A percentile compares a stretch with the other conserved stretches of the same genome.
Evolutionary conservation across 2,797 vertebrate genomes (phyloP).

Genomic region (Sparus aurata): DNA sequence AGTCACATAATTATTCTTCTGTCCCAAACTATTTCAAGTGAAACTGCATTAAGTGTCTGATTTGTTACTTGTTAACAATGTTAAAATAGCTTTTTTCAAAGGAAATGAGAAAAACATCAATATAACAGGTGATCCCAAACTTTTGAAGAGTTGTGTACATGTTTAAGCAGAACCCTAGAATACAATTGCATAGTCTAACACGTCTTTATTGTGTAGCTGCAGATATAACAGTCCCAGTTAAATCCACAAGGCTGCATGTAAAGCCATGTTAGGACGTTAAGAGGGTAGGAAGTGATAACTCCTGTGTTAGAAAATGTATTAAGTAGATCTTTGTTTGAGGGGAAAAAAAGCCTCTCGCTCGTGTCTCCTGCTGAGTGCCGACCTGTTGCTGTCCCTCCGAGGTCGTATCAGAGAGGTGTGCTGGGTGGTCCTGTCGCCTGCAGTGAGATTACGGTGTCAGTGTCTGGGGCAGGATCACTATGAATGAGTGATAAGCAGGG

Average conservation of each 20-base stretch:
- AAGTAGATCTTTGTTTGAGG: not conserved
- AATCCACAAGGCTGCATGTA: not conserved
- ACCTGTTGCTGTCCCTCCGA: conserved; percentile 39
- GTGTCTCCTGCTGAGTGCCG: conserved; percentile 27
- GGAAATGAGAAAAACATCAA: not conserved
- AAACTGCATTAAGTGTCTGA: no score
- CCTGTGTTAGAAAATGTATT: not conserved
- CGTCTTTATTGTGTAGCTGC: conserved; percentile 7
- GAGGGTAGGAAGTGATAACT: not conserved
- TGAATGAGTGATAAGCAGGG: conserved; percentile 40
- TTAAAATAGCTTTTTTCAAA: no score
- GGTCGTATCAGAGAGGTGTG: conserved; percentile 43
- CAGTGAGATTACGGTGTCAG: conserved; percentile 41
- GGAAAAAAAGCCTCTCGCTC: not conserved
- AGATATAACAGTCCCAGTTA: not conserved
- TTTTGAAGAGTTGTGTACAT: not conserved
- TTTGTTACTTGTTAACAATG: no score
- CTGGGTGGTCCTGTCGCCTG: conserved; percentile 37
- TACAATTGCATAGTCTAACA: not conserved
- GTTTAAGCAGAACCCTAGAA: not conserved
- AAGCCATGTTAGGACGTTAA: not conserved
- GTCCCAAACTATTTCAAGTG: no score
- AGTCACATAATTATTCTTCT: no score
- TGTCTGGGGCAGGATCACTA: conserved; percentile 35
- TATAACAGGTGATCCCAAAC: no score